A percentile compares a stretch with the other conserved stretches of the same genome.
phyloP scores from a whole-genome alignment of 2,888 invertebrate species.

The Piscicola geometra region DNA sequence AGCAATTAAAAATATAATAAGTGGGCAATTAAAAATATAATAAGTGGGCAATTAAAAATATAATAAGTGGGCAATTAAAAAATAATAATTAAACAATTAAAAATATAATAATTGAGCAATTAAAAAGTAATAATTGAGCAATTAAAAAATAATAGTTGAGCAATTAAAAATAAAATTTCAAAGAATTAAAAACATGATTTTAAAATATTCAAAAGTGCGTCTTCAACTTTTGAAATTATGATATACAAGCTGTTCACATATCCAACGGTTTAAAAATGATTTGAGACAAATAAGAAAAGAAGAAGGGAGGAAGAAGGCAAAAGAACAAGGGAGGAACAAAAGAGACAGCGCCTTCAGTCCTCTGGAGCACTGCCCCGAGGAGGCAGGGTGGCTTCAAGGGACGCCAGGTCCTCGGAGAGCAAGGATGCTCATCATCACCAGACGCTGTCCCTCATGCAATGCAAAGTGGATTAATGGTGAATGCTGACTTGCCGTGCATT shows the following conservation, averaged over 20 bases:
- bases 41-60: too few relatives aligned
- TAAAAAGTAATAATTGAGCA: too few relatives aligned
- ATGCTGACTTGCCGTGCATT: too few relatives aligned
- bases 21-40: too few relatives aligned
- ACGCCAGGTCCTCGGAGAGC: conserved; percentile 5
- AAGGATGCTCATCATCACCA: background rate
- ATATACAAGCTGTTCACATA: conserved; percentile 21
- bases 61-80: too few relatives aligned
- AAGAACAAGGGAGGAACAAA: background rate
- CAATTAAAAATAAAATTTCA: too few relatives aligned
- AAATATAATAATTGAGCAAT: too few relatives aligned
- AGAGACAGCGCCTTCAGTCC: conserved; percentile 1
- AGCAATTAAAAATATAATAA: too few relatives aligned
- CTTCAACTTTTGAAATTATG: background rate
- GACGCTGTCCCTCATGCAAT: background rate
- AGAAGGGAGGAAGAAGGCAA: background rate
- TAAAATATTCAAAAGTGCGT: conserved; percentile 1
- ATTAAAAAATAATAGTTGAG: too few relatives aligned
- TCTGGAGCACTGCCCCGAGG: background rate
- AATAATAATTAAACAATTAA: too few relatives aligned
- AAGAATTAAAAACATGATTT: too few relatives aligned
- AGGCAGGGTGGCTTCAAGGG: background rate
- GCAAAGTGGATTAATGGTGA: too few relatives aligned
- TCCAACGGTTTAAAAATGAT: background rate
- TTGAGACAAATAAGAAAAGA: background rate